Evolutionary conservation across 2,113 vertebrate genomes (phyloP).

Genomic region (Ursus arctos): DNA sequence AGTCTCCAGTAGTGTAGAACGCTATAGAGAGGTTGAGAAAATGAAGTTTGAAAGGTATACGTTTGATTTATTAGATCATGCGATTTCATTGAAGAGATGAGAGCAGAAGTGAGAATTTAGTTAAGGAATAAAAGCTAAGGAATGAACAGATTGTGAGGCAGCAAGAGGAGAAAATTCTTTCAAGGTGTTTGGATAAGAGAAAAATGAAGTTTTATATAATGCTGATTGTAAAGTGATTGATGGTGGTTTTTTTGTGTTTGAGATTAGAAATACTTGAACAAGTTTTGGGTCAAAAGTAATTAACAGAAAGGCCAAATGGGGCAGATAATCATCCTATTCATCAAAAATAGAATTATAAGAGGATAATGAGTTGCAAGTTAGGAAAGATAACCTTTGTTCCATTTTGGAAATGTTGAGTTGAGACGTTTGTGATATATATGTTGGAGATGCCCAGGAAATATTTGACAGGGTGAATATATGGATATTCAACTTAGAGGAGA

Average conservation of each 20-base stretch:
- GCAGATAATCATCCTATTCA: not conserved
- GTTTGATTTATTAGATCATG: not conserved
- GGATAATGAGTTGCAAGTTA: not conserved
- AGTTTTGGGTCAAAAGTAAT: not conserved
- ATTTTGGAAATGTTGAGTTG: not conserved
- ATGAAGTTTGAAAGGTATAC: not conserved
- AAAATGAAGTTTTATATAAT: not conserved
- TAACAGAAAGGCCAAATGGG: not conserved
- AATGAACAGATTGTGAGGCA: not conserved
- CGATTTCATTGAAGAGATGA: not conserved
- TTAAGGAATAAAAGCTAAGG: not conserved
- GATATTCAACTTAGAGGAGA: not conserved
- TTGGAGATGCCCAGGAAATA: not conserved
- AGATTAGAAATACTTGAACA: not conserved
- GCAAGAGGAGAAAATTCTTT: not conserved
- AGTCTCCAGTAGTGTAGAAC: not conserved
- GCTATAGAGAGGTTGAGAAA: not conserved
- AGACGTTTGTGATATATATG: not conserved
- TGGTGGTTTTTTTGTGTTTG: not conserved
- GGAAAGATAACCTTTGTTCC: not conserved
- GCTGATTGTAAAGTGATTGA: not conserved
- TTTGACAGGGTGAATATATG: not conserved
- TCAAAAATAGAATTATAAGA: not conserved
- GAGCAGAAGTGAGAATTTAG: not conserved
- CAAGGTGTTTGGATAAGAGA: not conserved